A percentile compares a stretch with the other conserved stretches of the same genome.
Evolutionary conservation across 2,888 invertebrate genomes (phyloP).

Genomic region (Papilio elwesi): DNA sequence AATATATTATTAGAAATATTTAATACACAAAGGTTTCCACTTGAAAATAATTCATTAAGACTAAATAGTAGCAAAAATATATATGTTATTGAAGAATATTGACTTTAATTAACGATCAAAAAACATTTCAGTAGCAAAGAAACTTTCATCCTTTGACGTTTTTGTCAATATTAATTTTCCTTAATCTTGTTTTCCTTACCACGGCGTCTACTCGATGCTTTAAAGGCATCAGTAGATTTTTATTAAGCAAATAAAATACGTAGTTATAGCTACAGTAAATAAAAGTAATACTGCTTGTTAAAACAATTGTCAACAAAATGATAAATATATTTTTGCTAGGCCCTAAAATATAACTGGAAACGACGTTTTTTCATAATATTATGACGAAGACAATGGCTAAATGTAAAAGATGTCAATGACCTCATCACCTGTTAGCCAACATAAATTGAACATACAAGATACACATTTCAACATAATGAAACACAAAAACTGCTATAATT

Average conservation of each 20-base stretch:
- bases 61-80: background rate
- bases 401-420: too few species aligned
- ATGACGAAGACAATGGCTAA: too few species aligned
- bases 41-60: background rate
- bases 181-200: conserved; percentile 3
- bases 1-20: too few species aligned
- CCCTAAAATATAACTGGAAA: too few species aligned
- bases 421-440: too few species aligned
- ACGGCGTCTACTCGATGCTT: background rate
- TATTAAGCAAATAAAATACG: background rate
- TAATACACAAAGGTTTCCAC: too few species aligned
- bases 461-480: too few species aligned
- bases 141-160: background rate
- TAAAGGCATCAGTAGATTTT: background rate
- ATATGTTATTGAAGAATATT: background rate
- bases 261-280: background rate
- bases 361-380: too few species aligned
- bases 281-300: background rate
- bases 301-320: background rate
- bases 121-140: background rate
- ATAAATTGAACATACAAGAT: too few species aligned
- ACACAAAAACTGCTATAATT: too few species aligned
- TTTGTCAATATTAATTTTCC: background rate
- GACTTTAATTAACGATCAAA: background rate
- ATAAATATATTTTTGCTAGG: too few species aligned